These are phyloP conservation scores for pig (Sus scrofa) DNA, from an alignment of 2,113 vertebrate genomes.

Conservation along the genomic window T2T-Sscrofa CM000813.6:41946501-41947000, in stretches of 20 bases:
- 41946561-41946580: neutral
- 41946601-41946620: neutral
- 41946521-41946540: slow-evolving; percentile 46
- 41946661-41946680: neutral
- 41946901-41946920: neutral
- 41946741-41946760: neutral
- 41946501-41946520: slow-evolving; percentile 58
- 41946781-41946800: neutral
- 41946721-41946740: neutral
- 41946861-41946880: neutral
- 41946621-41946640: neutral
- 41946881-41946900: neutral
- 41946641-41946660: neutral
- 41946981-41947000: neutral
- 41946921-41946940: neutral
- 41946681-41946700: neutral
- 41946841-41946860: neutral
- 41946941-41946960: neutral
- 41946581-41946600: neutral
- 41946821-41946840: too few species aligned
- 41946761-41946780: neutral
- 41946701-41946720: neutral
- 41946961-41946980: neutral
- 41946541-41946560: slow-evolving; percentile 51
- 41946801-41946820: neutral